Conservation (phyloP, 1,140 invertebrate genomes). For the Drosophila carrolli region DNA sequence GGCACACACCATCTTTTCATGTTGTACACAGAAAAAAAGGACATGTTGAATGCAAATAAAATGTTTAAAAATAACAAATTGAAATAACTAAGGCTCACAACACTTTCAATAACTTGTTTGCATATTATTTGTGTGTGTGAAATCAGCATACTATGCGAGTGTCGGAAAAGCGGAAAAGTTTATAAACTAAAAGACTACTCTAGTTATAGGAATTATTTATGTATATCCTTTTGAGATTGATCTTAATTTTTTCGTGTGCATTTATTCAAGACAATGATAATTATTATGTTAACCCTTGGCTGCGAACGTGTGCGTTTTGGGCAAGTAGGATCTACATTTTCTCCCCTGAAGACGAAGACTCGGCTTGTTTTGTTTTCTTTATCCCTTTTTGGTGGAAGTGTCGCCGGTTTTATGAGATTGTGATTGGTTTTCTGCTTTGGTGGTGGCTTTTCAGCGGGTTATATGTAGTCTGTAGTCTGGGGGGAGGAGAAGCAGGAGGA, state of each 20-base stretch:
- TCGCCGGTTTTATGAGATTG: conserved; percentile 64
- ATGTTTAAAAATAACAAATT: background rate
- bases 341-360: conserved; percentile 10
- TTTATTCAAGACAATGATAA: conserved; percentile 63
- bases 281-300: conserved; percentile 76
- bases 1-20: conserved; percentile 74
- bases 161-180: too few relatives aligned
- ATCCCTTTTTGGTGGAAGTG: conserved; percentile 42
- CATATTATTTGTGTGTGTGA: too few relatives aligned
- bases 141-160: too few relatives aligned
- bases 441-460: conserved; percentile 61
- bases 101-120: too few relatives aligned
- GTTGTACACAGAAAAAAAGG: conserved; percentile 21
- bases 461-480: background rate
- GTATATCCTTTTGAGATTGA: background rate
- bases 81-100: background rate
- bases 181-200: too few relatives aligned
- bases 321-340: conserved; percentile 59
- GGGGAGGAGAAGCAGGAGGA: conserved; percentile 8
- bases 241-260: conserved; percentile 8
- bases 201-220: too few relatives aligned
- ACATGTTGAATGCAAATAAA: background rate
- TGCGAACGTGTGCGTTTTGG: conserved; percentile 77
- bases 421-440: conserved; percentile 74
- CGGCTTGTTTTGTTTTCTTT: conserved; percentile 7